Conservation (phyloP, 2,888 invertebrate genomes). For the Augochlorella aurata region DNA sequence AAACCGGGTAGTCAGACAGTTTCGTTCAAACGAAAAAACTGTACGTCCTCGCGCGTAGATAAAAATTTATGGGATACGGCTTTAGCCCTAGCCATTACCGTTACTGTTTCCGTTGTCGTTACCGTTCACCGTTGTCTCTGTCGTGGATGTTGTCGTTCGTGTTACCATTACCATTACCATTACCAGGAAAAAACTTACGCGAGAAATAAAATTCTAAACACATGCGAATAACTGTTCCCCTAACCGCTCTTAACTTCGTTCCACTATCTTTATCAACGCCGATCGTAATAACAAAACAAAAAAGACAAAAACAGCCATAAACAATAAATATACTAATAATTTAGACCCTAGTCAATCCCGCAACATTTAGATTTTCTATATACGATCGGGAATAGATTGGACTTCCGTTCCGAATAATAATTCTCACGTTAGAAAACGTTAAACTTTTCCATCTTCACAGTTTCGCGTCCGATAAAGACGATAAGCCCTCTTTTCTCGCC, state of each 20-base stretch:
- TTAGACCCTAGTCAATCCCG: conserved; percentile 73
- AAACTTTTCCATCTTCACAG: conserved; percentile 25
- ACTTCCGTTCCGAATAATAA: conserved; percentile 13
- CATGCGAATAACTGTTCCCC: not conserved
- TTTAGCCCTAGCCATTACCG: not conserved
- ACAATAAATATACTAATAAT: conserved; percentile 61
- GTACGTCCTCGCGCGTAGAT: conserved; percentile 13
- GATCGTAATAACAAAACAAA: conserved; percentile 18
- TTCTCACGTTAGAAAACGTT: conserved; percentile 39
- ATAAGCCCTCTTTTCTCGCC: conserved; percentile 27
- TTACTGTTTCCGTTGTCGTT: not conserved
- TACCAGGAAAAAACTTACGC: conserved; percentile 46
- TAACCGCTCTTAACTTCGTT: not conserved
- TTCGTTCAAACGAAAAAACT: conserved; percentile 43
- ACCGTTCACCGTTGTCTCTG: not conserved
- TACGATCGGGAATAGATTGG: conserved; percentile 66
- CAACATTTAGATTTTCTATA: conserved; percentile 69
- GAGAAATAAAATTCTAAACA: not conserved
- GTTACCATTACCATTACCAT: not conserved
- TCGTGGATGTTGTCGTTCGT: too few species aligned
- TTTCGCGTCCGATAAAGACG: conserved; percentile 45
- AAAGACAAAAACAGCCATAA: conserved; percentile 20
- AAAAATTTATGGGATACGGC: conserved; percentile 9
- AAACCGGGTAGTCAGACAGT: conserved; percentile 72
- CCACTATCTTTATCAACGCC: not conserved